Evolutionary conservation across 2,888 invertebrate species (phyloP).

Genomic region (Psylliodes chrysocephalus): DNA sequence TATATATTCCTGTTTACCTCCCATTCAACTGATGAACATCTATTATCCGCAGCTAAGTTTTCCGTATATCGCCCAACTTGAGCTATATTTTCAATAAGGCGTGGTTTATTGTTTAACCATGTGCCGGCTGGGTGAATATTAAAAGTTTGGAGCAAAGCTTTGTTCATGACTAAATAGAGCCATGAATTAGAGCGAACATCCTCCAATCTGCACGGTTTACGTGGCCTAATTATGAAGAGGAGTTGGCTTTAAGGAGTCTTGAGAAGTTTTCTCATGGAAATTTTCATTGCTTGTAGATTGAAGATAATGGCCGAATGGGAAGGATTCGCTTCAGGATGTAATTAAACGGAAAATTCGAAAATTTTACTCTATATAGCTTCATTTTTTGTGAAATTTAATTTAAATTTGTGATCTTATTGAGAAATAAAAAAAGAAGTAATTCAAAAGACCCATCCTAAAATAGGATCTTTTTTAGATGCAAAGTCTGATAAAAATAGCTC

Average conservation of each 20-base stretch:
- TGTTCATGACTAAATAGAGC: constrained; percentile 44
- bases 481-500: too few species aligned
- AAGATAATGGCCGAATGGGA: constrained; percentile 26
- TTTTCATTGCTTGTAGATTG: constrained; percentile 32
- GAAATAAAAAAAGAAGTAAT: not conserved
- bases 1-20: constrained; percentile 1
- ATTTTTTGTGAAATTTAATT: not conserved
- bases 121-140: constrained; percentile 39
- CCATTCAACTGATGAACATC: constrained; percentile 33
- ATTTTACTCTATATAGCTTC: constrained; percentile 7
- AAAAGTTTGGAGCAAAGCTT: constrained; percentile 38
- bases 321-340: constrained; percentile 20
- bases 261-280: constrained; percentile 29
- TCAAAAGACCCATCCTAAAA: too few species aligned
- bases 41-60: constrained; percentile 40
- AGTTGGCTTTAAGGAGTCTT: constrained; percentile 32
- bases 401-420: not conserved
- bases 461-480: too few species aligned
- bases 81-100: constrained; percentile 44
- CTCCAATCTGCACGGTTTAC: constrained; percentile 36
- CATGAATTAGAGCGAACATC: constrained; percentile 39
- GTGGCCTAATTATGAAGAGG: constrained; percentile 39
- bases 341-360: constrained; percentile 17
- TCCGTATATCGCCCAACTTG: constrained; percentile 42
- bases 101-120: constrained; percentile 45